These are phyloP conservation scores for Sciurus niger DNA, from an alignment of 2,113 vertebrate genomes.

Conservation along the genomic window DNA sequence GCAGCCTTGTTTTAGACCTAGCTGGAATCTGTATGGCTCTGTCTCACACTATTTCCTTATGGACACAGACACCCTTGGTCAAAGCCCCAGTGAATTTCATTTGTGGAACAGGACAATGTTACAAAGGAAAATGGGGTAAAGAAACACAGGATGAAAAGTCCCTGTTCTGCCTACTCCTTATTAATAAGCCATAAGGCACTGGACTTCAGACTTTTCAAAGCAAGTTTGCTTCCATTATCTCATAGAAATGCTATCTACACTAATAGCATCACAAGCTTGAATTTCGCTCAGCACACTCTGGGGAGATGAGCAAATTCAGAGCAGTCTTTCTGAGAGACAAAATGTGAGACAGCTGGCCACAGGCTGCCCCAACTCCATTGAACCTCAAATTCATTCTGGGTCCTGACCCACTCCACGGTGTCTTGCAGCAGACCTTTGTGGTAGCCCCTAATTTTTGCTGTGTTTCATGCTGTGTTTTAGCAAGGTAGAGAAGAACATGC, in stretches of 20 bases:
- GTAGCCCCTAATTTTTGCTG: neutral
- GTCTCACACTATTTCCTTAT: neutral
- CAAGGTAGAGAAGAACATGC: too few species aligned
- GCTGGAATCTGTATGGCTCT: neutral
- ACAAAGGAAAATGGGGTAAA: neutral
- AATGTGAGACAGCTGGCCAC: neutral
- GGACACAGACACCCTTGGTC: neutral
- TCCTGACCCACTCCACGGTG: neutral
- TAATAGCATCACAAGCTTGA: neutral
- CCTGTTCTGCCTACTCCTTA: neutral
- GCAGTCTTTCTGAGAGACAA: neutral
- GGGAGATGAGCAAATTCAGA: too few species aligned
- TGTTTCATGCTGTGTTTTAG: fast-evolving
- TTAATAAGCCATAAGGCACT: too few species aligned
- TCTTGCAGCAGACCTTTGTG: neutral
- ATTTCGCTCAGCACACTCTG: neutral
- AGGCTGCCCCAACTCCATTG: too few species aligned
- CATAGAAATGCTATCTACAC: neutral
- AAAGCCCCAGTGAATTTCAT: neutral
- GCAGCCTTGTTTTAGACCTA: fast-evolving
- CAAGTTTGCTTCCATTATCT: neutral
- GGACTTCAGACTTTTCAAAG: neutral
- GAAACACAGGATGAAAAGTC: neutral
- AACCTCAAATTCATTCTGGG: fast-evolving
- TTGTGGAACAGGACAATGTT: neutral